Percentiles rank a stretch among this genome's conserved stretches.
Evolutionary conservation across 2,888 invertebrate genomes (phyloP).

Genomic region (Phaedon cochleariae): DNA sequence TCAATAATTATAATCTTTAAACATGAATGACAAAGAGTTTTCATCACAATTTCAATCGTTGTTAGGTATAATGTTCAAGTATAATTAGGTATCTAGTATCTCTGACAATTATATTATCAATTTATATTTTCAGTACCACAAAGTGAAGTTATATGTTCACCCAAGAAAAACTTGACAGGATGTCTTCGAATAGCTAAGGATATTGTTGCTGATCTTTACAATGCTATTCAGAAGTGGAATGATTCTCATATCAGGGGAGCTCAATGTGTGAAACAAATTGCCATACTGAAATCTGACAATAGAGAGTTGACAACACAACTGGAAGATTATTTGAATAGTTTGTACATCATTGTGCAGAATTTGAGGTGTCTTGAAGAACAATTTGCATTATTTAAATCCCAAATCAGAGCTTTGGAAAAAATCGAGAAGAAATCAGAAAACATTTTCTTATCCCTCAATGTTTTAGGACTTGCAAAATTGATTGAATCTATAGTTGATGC

Average conservation of each 20-base stretch:
- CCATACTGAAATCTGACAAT: constrained; percentile 50
- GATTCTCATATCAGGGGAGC: constrained; percentile 61
- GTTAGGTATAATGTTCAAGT: constrained; percentile 10
- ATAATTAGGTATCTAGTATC: too few relatives aligned
- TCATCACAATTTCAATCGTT: constrained; percentile 24
- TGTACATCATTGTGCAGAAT: constrained; percentile 49
- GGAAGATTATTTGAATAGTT: constrained; percentile 46
- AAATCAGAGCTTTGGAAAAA: constrained; percentile 55
- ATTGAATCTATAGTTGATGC: constrained; percentile 52
- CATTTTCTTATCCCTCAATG: constrained; percentile 56
- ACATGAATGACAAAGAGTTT: constrained; percentile 1
- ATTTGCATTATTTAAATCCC: constrained; percentile 49
- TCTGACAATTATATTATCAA: too few relatives aligned
- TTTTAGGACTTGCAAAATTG: constrained; percentile 47
- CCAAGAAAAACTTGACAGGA: constrained; percentile 67
- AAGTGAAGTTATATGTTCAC: constrained; percentile 56
- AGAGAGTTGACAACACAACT: constrained; percentile 40
- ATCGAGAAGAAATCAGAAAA: constrained; percentile 52
- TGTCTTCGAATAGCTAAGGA: constrained; percentile 66
- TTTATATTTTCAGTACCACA: constrained; percentile 59
- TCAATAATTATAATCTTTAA: too few relatives aligned
- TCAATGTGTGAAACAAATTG: constrained; percentile 59
- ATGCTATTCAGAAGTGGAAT: constrained; percentile 66
- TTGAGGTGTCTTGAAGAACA: constrained; percentile 46
- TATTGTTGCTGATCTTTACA: constrained; percentile 66